Base-by-base conservation (phyloP, 2,888 invertebrate species). In the Scaeva pyrastri region DNA sequence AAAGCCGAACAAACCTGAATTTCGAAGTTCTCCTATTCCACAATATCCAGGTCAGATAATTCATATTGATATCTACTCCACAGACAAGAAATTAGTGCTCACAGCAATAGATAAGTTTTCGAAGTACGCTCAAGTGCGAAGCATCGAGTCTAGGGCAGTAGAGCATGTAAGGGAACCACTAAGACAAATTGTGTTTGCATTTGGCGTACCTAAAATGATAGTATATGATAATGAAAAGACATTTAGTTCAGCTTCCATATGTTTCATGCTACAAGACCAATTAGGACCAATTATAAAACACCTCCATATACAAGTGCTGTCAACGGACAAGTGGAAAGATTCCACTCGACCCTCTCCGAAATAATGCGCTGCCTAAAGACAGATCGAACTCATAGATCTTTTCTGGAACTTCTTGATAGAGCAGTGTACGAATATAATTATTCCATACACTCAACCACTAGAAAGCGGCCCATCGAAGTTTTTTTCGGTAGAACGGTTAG, bases 241-340 rank as follows among this genome's bases (percentile, higher is more conserved):
- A 7, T 41, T 81, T 12, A 80, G 71, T 23, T 72, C 60, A 12
- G 58, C 50, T 11, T 66, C 71, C n/a, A 80, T 76, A 39, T 56
- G 70, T 45, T 48, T 77, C 62, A 14, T 56, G 45, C 16, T 26
- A 26, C n/a, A n/a, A n/a, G n/a, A n/a, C n/a, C n/a, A n/a, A n/a
- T n/a, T 26, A 7, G 26, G 7, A 26, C 7, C 26, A 7, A 26
- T 26, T 26, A 62, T 41, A 52, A 62, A 56, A 76, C 82, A 41
- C 82, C 76, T 7, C 56, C 76, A 1, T 72, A 72, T 31, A 78
- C 23, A 5, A 80, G 76, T 23, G 23, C 60, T 16, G 62, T 74
- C 11, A 85, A 82, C 60, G 88, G 84, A 4, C 71, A 76, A 43
- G 73, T 88, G 16, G 82, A 88, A 19, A 62, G 73, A 21, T 39